Conservation (phyloP, 2,113 vertebrate genomes). For the Lontra canadensis region DNA sequence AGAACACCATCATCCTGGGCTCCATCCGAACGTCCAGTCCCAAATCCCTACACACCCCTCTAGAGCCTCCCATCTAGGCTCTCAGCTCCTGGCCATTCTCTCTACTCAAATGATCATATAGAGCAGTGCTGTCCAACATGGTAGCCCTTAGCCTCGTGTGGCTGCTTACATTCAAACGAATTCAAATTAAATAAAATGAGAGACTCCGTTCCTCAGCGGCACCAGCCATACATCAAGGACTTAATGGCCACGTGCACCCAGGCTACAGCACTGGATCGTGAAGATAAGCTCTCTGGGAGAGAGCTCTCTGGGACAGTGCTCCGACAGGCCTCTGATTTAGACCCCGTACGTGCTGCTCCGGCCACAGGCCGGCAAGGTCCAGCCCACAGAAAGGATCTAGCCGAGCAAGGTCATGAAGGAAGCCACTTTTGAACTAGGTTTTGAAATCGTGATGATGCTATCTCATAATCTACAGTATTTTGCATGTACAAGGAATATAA, state of each 20-base stretch:
- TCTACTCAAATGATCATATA: not conserved
- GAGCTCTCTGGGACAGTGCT: accelerated
- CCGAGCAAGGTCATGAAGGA: not conserved
- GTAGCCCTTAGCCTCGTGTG: accelerated
- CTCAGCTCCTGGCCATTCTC: not conserved
- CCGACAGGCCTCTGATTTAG: not conserved
- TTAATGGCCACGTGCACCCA: not conserved
- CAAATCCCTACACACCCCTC: not conserved
- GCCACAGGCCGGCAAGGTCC: not conserved
- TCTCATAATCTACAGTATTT: not conserved
- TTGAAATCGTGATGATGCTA: not conserved
- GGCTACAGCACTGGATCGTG: too few species aligned
- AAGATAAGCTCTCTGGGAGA: not conserved
- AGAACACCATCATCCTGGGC: not conserved
- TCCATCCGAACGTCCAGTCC: not conserved
- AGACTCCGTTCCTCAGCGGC: not conserved
- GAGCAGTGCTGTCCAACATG: not conserved
- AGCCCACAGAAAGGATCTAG: not conserved
- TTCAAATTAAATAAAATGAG: not conserved
- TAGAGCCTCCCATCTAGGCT: not conserved
- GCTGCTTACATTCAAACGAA: not conserved
- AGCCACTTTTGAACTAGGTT: not conserved
- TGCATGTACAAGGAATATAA: not conserved
- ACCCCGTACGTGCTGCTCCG: accelerated
- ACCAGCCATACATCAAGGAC: not conserved